A percentile compares a stretch with the other conserved stretches of the same genome.
These are phyloP conservation scores for Drosophila nr. perissopoda DNA, from an alignment of 2,888 invertebrate genomes.

Conservation along the genomic window DNA sequence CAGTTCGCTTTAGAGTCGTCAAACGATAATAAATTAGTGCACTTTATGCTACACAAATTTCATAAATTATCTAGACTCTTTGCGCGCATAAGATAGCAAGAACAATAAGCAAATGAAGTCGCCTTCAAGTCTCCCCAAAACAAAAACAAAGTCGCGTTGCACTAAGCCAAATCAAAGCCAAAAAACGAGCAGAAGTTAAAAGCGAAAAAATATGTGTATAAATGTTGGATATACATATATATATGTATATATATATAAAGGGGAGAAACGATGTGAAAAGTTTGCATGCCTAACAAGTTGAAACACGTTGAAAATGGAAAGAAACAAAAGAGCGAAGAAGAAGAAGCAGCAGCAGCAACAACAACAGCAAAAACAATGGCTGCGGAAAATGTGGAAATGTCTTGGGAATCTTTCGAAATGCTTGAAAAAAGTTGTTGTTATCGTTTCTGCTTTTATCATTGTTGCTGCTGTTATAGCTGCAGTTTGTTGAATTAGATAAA, in stretches of 20 bases:
- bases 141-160: slow-evolving; percentile 50
- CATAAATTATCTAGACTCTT: slow-evolving; percentile 58
- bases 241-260: slow-evolving; percentile 23
- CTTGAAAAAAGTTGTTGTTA: slow-evolving; percentile 43
- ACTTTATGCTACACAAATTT: slow-evolving; percentile 64
- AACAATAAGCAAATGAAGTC: slow-evolving; percentile 22
- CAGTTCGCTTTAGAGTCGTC: slow-evolving; percentile 19
- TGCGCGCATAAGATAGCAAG: slow-evolving; percentile 51
- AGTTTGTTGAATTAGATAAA: slow-evolving; percentile 80
- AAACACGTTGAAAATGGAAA: slow-evolving; percentile 62
- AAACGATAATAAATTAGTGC: slow-evolving; percentile 63
- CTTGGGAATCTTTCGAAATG: slow-evolving; percentile 73
- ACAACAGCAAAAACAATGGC: slow-evolving; percentile 64
- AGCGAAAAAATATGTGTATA: slow-evolving; percentile 14
- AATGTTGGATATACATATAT: slow-evolving; percentile 8
- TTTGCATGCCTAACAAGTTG: slow-evolving; percentile 77
- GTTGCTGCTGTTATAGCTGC: slow-evolving; percentile 30
- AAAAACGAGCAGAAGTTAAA: slow-evolving; percentile 24
- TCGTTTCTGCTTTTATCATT: slow-evolving; percentile 16
- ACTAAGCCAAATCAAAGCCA: slow-evolving; percentile 61
- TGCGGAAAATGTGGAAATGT: slow-evolving; percentile 77
- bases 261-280: slow-evolving; percentile 75
- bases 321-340: slow-evolving; percentile 61
- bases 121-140: slow-evolving; percentile 55
- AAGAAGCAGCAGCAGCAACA: slow-evolving; percentile 42